A percentile compares a stretch with the other conserved stretches of the same genome.
These are phyloP conservation scores for Pandemis corylana DNA, from an alignment of 2,888 invertebrate species.

Conservation along the genomic window DNA sequence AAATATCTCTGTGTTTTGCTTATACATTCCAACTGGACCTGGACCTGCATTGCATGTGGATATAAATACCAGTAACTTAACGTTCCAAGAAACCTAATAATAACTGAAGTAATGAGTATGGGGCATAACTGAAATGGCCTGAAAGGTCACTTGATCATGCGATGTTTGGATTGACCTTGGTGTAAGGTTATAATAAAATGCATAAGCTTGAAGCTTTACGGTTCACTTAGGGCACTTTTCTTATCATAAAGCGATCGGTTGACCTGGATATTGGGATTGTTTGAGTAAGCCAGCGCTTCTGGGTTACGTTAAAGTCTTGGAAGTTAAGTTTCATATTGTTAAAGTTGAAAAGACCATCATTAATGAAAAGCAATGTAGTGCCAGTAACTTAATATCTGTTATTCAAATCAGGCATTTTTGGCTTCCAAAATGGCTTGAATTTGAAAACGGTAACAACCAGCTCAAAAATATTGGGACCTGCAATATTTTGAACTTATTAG, in stretches of 20 bases:
- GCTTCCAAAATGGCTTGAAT: no score
- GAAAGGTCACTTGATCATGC: constrained; percentile 11
- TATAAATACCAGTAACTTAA: background rate
- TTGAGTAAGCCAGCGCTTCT: background rate
- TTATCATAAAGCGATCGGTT: constrained; percentile 1
- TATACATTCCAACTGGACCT: background rate
- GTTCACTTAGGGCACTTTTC: background rate
- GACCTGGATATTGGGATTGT: background rate
- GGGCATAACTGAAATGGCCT: constrained; percentile 3
- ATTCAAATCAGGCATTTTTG: no score
- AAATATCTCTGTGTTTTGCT: no score
- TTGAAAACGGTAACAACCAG: no score
- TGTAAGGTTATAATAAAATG: constrained; percentile 6
- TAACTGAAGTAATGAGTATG: constrained; percentile 23
- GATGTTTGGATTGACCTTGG: constrained; percentile 22
- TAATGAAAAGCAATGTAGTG: no score
- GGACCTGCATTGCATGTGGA: constrained; percentile 3
- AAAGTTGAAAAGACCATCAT: no score
- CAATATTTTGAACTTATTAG: no score
- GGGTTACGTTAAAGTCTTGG: background rate
- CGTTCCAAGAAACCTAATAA: constrained; percentile 2
- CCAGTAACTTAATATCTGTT: no score
- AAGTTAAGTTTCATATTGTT: background rate
- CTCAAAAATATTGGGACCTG: no score
- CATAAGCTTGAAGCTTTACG: background rate